Percentiles rank a stretch among this genome's conserved stretches.
These are phyloP conservation scores for Diadromus collaris DNA, from an alignment of 2,888 invertebrate genomes.

Conservation along the genomic window DNA sequence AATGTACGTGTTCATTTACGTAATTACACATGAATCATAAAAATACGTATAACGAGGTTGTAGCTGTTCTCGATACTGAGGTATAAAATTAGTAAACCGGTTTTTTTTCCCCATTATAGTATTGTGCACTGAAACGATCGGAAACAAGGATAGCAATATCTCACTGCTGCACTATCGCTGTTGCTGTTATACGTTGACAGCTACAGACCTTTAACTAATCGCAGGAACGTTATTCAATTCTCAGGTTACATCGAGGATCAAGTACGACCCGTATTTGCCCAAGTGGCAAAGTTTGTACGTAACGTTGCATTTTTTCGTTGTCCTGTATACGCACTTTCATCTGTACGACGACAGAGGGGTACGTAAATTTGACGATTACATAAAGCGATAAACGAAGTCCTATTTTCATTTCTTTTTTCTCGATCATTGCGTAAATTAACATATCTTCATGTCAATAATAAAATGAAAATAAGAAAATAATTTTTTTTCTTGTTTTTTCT, in stretches of 20 bases:
- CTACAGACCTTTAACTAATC: background rate
- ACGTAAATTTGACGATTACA: slow-evolving; percentile 69
- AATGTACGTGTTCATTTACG: slow-evolving; percentile 48
- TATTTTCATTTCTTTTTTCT: background rate
- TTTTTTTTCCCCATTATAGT: too few species aligned
- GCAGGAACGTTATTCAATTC: slow-evolving; percentile 28
- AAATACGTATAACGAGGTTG: slow-evolving; percentile 25
- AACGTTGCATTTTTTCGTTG: slow-evolving; percentile 85
- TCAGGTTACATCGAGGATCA: slow-evolving; percentile 85
- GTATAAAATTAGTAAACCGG: slow-evolving; percentile 57
- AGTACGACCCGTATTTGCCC: slow-evolving; percentile 86
- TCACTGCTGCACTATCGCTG: background rate
- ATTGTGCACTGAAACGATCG: slow-evolving; percentile 17
- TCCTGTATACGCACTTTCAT: slow-evolving; percentile 86
- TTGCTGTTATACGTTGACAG: background rate
- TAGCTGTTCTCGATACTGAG: slow-evolving; percentile 37
- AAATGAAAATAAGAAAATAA: too few species aligned
- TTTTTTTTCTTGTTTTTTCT: background rate
- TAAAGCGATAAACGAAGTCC: background rate
- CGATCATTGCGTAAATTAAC: too few species aligned
- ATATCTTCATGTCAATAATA: too few species aligned
- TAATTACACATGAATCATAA: slow-evolving; percentile 47
- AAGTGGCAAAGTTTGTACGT: slow-evolving; percentile 86
- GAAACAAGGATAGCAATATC: slow-evolving; percentile 5
- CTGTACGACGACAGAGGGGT: slow-evolving; percentile 84